Evolutionary conservation across 2,888 invertebrate genomes (phyloP), one percentile per base, ranked within the genome.

Genomic region (Mamestra brassicae): DNA sequence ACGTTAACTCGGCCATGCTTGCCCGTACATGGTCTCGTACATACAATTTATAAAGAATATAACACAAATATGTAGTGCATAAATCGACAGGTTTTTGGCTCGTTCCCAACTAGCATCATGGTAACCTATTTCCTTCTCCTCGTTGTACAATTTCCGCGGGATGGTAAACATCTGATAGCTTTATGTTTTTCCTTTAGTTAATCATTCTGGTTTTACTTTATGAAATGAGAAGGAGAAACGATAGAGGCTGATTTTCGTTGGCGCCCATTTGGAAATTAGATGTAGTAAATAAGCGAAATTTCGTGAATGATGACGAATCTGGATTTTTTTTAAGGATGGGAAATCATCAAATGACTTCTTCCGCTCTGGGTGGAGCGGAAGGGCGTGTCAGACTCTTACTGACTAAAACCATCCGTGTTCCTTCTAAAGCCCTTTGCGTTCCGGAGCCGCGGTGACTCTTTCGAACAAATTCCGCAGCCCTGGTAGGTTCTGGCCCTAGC

Each of bases 1-100:
- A 78, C 45, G 58, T 57, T 26, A 77, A 42, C 57, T 50, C n/a
- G 58, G 36, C 34, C 67, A 55, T 38, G 60, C 67, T 68, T 52
- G 38, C 60, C 57, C 34, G 34, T 64, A 67, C 50, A 67, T 67
- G 67, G 17, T 17, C 79, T 60, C 63, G 75, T 80, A 72, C 62
- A 50, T 71, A 64, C 47, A 75, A 80, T 80, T 82, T 75, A 84
- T 84, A 72, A 76, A 80, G 66, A 84, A 80, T 74, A 74, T 78
- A 72, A 78, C 61, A 73, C 65, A 78, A 86, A 84, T 76, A 81
- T 81, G 81, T 71, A 71, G 72, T 66, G 74, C 66, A 84, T 84
- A 78, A 84, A 85, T 85, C 85, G 85, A 81, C 87, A 86, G 85
- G 68, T 73, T 81, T 75, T 71, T 85, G 87, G 87, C 85, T 78